Evolutionary conservation across 1,140 invertebrate genomes (phyloP).

Genomic region (Dolichoris vasculosae): DNA sequence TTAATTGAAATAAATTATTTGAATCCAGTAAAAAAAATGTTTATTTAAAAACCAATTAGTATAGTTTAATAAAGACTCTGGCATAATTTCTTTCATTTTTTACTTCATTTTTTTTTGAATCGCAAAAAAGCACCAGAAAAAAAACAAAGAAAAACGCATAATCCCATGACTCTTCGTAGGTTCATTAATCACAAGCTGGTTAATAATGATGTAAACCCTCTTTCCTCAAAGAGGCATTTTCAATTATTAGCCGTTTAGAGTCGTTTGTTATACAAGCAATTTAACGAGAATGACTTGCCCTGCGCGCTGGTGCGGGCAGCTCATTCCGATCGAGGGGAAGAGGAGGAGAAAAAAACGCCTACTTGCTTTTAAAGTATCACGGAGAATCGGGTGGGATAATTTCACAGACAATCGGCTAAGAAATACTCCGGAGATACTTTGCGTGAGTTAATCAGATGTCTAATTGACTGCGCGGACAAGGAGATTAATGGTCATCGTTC

Average conservation of each 20-base stretch:
- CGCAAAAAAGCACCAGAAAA: conserved; percentile 7
- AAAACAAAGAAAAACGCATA: conserved; percentile 29
- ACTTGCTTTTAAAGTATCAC: neutral
- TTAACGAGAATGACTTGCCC: conserved; percentile 50
- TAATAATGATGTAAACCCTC: conserved; percentile 53
- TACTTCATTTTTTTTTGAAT: neutral
- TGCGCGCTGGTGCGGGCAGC: neutral
- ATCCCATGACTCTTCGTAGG: conserved; percentile 15
- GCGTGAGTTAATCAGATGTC: conserved; percentile 59
- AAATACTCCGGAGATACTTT: conserved; percentile 58
- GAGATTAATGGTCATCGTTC: conserved; percentile 56
- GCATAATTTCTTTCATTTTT: conserved; percentile 15
- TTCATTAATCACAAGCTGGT: conserved; percentile 52
- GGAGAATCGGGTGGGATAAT: conserved; percentile 62
- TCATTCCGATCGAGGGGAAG: neutral
- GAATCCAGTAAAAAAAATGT: neutral
- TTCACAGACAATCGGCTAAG: conserved; percentile 62
- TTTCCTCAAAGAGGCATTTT: conserved; percentile 47
- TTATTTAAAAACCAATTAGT: conserved; percentile 28
- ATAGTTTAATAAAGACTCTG: neutral
- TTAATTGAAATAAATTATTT: neutral
- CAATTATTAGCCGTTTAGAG: conserved; percentile 55
- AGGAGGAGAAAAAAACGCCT: conserved; percentile 1
- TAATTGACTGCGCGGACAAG: conserved; percentile 59
- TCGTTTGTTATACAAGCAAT: conserved; percentile 54